Evolutionary conservation across 2,113 vertebrate species (phyloP), one percentile per base, ranked within the genome.

Genomic region (Laticauda laticaudata): DNA sequence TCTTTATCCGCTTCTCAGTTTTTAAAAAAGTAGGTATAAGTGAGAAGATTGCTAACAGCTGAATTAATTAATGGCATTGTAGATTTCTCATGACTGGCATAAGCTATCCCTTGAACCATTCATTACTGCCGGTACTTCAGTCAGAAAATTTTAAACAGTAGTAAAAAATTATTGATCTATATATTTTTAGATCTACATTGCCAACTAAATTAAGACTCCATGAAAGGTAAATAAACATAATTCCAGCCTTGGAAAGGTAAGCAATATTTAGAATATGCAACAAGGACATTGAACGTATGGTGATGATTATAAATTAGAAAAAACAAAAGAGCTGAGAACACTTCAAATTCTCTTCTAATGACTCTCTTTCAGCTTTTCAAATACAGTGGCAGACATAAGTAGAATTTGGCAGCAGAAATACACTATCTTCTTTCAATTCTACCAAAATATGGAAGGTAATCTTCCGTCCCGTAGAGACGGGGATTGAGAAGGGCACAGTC

Each of bases 301-400:
- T 87, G 57, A 89, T 87, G 88, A 57, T 57, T 91, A 81, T 69
- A 90, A 89, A 89, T 56, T 57, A 89, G 34, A 23, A 90, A 26
- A 26, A 45, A n/a, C 43, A 90, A 90, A 90, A 90, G 57, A 90
- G 64, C 8, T 64, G 56, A 43, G 56, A 24, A 64, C 57, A 29
- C 43, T 89, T 89, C 20, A 24, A 57, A 56, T 55, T 56, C 20
- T 55, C 20, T 56, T 89, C 51, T 57, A 59, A 24, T 57, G 23
- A 89, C 34, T 21, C 55, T 57, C 55, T 89, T 34, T 24, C 88
- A 59, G 88, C 64, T 69, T 89, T 89, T 59, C 55, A 59, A 89
- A 89, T 21, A 34, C n/a, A 81, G 18, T 21, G 12, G 4, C 86
- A 87, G 24, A 51, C 11, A 48, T 81, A 87, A 87, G 5, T 26